A percentile compares a stretch with the other conserved stretches of the same genome.
Conservation (phyloP, 1,140 invertebrate species). For the Drosophila persimilis region DNA sequence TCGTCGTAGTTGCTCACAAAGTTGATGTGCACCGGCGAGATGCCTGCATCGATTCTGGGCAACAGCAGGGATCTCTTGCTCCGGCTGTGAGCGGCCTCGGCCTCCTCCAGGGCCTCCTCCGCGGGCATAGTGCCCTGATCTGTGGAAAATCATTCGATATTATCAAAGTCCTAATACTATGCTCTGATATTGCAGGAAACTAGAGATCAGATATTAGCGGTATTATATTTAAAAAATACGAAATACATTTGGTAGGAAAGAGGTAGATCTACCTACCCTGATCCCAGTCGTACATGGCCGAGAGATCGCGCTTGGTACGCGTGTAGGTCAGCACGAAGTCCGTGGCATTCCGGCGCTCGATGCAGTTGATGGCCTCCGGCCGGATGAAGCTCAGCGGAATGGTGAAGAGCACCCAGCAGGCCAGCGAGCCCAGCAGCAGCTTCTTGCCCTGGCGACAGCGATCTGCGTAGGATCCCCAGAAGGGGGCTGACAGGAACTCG, state of each 20-base stretch:
- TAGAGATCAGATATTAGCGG: slow-evolving; percentile 4
- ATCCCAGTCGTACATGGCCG: slow-evolving; percentile 55
- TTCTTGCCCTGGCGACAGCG: slow-evolving; percentile 94
- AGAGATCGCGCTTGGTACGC: slow-evolving; percentile 70
- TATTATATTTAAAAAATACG: too few species aligned
- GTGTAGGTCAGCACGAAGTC: slow-evolving; percentile 76
- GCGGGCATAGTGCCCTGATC: slow-evolving; percentile 43
- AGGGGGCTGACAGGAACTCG: slow-evolving; percentile 98
- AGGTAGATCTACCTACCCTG: neutral
- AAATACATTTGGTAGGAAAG: too few species aligned
- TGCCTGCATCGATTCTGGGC: slow-evolving; percentile 84
- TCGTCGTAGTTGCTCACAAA: slow-evolving; percentile 93
- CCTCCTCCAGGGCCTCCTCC: slow-evolving; percentile 44
- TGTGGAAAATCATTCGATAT: neutral
- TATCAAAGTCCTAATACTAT: too few species aligned
- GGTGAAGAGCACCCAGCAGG: slow-evolving; percentile 98
- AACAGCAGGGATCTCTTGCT: slow-evolving; percentile 67
- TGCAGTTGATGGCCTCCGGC: slow-evolving; percentile 94
- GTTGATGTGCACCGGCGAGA: slow-evolving; percentile 90
- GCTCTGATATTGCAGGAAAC: too few species aligned
- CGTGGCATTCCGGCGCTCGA: slow-evolving; percentile 89
- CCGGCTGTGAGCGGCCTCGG: slow-evolving; percentile 55
- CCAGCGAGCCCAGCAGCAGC: slow-evolving; percentile 94
- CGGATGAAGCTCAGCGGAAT: slow-evolving; percentile 97
- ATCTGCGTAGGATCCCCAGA: slow-evolving; percentile 98